phyloP scores from a whole-genome alignment of 2,797 vertebrate species.

The Propithecus perrieri region DNA sequence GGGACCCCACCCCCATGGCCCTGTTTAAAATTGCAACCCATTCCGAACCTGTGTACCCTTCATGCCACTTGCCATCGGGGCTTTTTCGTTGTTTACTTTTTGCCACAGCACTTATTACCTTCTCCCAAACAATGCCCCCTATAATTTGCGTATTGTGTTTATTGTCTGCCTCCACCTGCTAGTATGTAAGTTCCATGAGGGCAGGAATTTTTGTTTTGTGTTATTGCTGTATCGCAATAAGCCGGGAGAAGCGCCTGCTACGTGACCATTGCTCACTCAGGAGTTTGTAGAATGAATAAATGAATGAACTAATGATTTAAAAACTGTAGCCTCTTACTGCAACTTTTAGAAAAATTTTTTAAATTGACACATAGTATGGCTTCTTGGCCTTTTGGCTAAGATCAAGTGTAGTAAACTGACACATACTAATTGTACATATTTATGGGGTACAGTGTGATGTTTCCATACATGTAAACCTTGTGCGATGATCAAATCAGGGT shows the following conservation, averaged over 20 bases:
- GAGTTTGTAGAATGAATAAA: not conserved
- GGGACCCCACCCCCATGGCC: rapidly evolving
- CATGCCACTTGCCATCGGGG: not conserved
- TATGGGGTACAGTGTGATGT: not conserved
- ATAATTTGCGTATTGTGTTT: not conserved
- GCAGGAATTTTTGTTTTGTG: not conserved
- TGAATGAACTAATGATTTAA: not conserved
- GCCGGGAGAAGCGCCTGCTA: not conserved
- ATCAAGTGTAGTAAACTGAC: too few species aligned
- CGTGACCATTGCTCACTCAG: rapidly evolving
- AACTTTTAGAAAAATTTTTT: not conserved
- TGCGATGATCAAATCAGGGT: not conserved
- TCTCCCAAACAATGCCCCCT: not conserved
- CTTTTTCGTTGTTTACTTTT: not conserved
- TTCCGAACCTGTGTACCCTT: not conserved
- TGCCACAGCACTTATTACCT: not conserved
- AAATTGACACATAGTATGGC: not conserved
- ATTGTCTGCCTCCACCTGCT: not conserved
- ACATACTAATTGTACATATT: not conserved
- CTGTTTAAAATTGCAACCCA: not conserved
- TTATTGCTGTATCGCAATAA: not conserved
- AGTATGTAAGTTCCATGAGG: not conserved
- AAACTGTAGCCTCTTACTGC: not conserved
- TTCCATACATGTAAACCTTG: not conserved
- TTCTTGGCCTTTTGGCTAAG: too few species aligned